Evolutionary conservation across 1,140 invertebrate species (phyloP).

Genomic region (Steinernema khuongi): DNA sequence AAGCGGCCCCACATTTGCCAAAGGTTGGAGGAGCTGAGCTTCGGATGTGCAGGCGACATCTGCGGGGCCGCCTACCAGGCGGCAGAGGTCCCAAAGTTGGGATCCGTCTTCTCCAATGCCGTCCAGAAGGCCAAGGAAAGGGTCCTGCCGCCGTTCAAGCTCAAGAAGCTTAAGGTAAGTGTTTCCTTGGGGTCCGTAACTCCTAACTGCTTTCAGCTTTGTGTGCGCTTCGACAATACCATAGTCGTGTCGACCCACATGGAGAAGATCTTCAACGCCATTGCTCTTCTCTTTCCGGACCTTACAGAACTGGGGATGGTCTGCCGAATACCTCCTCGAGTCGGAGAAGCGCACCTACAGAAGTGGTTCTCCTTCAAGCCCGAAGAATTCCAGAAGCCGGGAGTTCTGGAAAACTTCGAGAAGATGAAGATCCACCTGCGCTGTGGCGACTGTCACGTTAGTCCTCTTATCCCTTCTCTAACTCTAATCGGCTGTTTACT

Average conservation of each 20-base stretch:
- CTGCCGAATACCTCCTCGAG: constrained; percentile 1
- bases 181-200: not conserved
- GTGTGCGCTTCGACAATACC: not conserved
- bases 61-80: not conserved
- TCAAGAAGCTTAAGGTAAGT: not conserved
- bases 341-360: not conserved
- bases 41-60: not conserved
- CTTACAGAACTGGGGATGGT: not conserved
- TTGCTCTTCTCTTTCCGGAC: not conserved
- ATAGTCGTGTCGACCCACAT: not conserved
- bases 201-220: not conserved
- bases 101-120: not conserved
- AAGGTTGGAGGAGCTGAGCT: not conserved
- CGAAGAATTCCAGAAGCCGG: not conserved
- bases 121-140: not conserved
- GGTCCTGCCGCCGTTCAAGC: not conserved
- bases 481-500: not conserved
- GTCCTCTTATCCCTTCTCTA: not conserved
- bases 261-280: not conserved
- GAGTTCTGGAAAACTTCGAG: not conserved
- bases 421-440: not conserved
- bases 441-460: not conserved
- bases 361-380: constrained; percentile 3
- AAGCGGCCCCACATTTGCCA: not conserved
- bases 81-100: not conserved